Conservation (phyloP, 2,113 vertebrate genomes). For the Orthonyx spaldingii region DNA sequence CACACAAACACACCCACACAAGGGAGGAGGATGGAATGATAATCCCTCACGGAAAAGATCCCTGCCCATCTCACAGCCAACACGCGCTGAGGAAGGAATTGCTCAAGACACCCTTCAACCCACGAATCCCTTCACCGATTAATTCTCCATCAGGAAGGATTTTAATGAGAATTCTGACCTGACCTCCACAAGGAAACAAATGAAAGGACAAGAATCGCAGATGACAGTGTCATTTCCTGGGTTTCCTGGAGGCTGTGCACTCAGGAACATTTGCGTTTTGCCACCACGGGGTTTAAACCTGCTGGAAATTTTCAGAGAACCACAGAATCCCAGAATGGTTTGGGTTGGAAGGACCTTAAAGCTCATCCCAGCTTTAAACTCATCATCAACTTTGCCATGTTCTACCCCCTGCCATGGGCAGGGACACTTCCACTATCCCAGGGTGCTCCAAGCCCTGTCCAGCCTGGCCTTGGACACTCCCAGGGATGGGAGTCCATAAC, state of each 20-base stretch:
- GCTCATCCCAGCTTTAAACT: rapidly evolving
- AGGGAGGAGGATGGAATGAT: background rate
- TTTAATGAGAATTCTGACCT: background rate
- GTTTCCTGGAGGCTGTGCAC: background rate
- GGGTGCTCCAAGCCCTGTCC: rapidly evolving
- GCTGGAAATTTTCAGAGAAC: background rate
- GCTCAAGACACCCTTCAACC: background rate
- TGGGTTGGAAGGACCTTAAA: background rate
- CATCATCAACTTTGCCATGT: background rate
- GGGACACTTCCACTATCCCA: background rate
- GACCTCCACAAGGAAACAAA: background rate
- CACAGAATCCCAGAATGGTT: background rate
- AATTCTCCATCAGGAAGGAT: background rate
- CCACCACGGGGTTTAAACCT: background rate
- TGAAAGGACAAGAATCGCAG: background rate
- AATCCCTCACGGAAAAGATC: background rate
- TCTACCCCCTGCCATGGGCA: background rate
- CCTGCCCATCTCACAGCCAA: background rate
- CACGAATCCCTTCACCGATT: background rate
- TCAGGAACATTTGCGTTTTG: background rate
- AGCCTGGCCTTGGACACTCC: background rate
- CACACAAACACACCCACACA: background rate
- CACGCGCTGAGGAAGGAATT: background rate
- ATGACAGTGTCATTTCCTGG: rapidly evolving
- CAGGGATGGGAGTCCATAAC: background rate